Evolutionary conservation across 53 echinoderm and acorn worm species (phyloP).

Genomic region (Glandiceps talaboti): DNA sequence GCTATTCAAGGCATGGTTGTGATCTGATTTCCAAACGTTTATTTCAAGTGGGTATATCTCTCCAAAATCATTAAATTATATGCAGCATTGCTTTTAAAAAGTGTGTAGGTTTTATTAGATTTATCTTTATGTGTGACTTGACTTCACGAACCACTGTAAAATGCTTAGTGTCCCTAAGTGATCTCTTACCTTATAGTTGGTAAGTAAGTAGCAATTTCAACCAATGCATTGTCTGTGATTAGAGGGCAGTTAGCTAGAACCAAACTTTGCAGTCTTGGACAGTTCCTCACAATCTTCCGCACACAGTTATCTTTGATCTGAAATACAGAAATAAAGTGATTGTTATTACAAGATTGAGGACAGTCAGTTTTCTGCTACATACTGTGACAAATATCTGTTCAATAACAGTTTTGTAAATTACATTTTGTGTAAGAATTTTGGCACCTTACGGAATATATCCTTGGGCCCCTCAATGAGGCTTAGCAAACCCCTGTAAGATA

Average conservation of each 20-base stretch:
- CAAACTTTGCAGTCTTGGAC: constrained; percentile 55
- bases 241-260: constrained; percentile 72
- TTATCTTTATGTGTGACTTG: too few relatives aligned
- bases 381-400: background rate
- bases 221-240: constrained; percentile 52
- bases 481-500: too few relatives aligned
- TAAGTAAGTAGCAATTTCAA: constrained; percentile 68
- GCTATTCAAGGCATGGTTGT: too few relatives aligned
- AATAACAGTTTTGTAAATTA: background rate
- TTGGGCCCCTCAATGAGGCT: too few relatives aligned
- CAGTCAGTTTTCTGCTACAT: background rate
- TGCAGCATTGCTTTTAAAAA: too few relatives aligned
- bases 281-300: constrained; percentile 54
- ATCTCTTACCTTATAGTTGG: constrained; percentile 62
- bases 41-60: too few relatives aligned
- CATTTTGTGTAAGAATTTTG: background rate
- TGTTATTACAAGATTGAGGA: background rate
- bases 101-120: too few relatives aligned
- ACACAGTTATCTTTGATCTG: constrained; percentile 64
- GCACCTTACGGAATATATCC: background rate
- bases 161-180: too few relatives aligned
- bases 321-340: too few relatives aligned
- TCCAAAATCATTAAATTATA: too few relatives aligned
- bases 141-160: too few relatives aligned
- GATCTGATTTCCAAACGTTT: too few relatives aligned